Base-by-base conservation (phyloP, 2,888 invertebrate species). In the Orthosia incerta region DNA sequence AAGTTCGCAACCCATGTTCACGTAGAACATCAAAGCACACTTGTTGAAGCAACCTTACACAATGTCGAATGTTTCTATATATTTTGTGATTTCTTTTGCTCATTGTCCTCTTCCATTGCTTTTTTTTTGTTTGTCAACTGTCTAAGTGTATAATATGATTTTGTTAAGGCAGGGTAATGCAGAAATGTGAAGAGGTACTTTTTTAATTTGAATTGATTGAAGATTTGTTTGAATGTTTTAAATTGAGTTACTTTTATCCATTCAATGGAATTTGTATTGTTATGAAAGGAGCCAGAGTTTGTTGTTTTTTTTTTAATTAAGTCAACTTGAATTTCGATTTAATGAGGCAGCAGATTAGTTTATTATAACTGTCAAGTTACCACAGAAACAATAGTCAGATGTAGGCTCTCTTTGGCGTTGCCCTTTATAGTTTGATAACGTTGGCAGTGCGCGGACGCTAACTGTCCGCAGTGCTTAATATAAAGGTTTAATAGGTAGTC, bases 101-200 rank as follows among this genome's bases (percentile, higher is more conserved):
- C 95, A 95, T 91, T 86, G 93, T 93, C 94, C 95, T 94, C 93
- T 95, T 95, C 94, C 95, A 94, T 95, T 93, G 96, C 95, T 95
- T 95, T 93, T 95, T 66, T 93, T 94, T 95, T 88, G 86, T 86
- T 95, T 94, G 92, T 94, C 93, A 92, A 91, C 95, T 94, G 94
- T 94, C 95, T 95, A 93, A 93, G 92, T 95, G 93, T 96, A 95
- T 94, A 93, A 91, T 93, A 94, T 93, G 93, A 93, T 94, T 95
- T 96, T 94, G 94, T 95, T 95, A 95, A 93, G 95, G 95, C 96
- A 96, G 95, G 95, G 96, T 95, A 95, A 94, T 95, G 94, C 95
- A 95, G 94, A 94, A 93, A 94, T 94, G 94, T 93, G 95, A 95
- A 95, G 95, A 95, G 95, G 95, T 95, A 95, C 95, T 95, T 95